Percentiles rank a stretch among this genome's conserved stretches.
Conservation (phyloP, 2,113 vertebrate species). For the Daphoenositta chrysoptera region DNA sequence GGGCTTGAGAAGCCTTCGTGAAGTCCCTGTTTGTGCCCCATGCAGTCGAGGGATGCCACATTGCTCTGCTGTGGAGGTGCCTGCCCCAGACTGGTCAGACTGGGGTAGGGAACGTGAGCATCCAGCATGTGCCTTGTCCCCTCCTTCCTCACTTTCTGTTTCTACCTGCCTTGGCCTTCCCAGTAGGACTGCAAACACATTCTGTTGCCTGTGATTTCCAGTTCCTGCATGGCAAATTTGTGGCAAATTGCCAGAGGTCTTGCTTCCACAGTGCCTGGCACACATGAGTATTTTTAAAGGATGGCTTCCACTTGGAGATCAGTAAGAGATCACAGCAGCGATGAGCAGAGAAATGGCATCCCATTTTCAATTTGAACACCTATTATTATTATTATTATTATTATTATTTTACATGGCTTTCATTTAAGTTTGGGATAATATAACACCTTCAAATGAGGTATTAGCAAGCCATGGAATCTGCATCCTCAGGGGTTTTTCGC, state of each 20-base stretch:
- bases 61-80: not conserved
- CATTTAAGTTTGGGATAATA: not conserved
- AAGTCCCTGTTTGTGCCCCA: fast-evolving
- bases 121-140: fast-evolving
- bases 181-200: not conserved
- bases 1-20: not conserved
- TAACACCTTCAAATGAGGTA: not conserved
- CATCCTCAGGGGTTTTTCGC: not conserved
- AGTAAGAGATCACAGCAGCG: not conserved
- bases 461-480: not conserved
- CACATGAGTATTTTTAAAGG: not conserved
- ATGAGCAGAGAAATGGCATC: not conserved
- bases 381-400: not conserved
- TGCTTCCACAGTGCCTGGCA: not conserved
- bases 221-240: not conserved
- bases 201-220: not conserved
- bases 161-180: not conserved
- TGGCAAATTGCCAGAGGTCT: not conserved
- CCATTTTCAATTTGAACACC: not conserved
- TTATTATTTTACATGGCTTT: not conserved
- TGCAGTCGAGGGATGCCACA: not conserved
- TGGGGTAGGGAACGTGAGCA: fast-evolving
- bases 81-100: not conserved
- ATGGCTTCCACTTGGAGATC: not conserved
- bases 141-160: not conserved